Evolutionary conservation across 2,113 vertebrate genomes (phyloP), one percentile per base, ranked within the genome.

Genomic region (Thalassoma bifasciatum): DNA sequence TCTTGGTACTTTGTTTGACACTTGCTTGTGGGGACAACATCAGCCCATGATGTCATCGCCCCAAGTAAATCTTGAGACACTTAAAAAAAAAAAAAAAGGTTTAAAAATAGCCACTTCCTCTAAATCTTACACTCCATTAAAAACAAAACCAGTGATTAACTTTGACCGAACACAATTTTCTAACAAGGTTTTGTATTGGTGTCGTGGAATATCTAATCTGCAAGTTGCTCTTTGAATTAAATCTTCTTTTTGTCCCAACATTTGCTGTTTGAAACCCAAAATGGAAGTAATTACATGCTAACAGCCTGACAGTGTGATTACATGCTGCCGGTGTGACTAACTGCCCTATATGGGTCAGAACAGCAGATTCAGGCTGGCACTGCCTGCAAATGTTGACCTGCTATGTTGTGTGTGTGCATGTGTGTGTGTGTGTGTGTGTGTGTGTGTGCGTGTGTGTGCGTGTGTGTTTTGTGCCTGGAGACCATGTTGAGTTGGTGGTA

Each of bases 251-350:
- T 68, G 23, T 36, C 0, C 37, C 47, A 57, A 68, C 34, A 50
- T 65, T 69, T 82, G 22, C 34, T 46, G 22, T 67, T 63, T 13
- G 40, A 22, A 37, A 64, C 19, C 10, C 37, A 38, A 38, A 50
- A 30, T 30, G 30, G 38, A 36, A 12, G 2, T 53, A 77, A 79
- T 51, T 72, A 21, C 50, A 79, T 38, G 14, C 36, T 8, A 51
- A 44, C 22, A 60, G 59, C 37, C 22, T 66, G 68, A 63, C 65
- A 79, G 53, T 34, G 13, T 58, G 56, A 81, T 83, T 53, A 38
- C 5, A 81, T 24, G 54, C 49, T 75, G 77, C 79, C 66, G 72
- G 52, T 81, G 58, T 77, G 75, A 82, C 77, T 78, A 86, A 64
- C 17, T 59, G 44, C 9, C 42, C 51, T 76, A 73, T 71, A 58